Evolutionary conservation across 2,888 invertebrate species (phyloP).

Genomic region (Mythimna lalbum): DNA sequence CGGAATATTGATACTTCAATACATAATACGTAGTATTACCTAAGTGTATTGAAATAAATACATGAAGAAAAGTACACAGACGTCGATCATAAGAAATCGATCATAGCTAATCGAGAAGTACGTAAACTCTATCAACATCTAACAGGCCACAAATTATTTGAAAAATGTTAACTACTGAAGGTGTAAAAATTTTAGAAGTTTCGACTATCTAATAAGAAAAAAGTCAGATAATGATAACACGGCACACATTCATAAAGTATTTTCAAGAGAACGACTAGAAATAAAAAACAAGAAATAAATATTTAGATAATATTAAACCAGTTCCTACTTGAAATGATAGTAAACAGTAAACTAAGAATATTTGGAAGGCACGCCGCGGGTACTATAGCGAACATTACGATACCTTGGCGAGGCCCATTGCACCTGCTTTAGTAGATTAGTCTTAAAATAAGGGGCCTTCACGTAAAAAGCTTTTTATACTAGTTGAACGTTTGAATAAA

Average conservation of each 20-base stretch:
- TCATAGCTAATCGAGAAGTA: not conserved
- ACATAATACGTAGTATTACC: not conserved
- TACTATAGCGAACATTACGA: constrained; percentile 46
- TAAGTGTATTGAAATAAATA: constrained; percentile 2
- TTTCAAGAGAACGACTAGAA: constrained; percentile 4
- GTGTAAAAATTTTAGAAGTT: not conserved
- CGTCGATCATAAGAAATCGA: not conserved
- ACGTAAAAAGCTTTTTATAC: constrained; percentile 65
- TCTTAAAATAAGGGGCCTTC: constrained; percentile 62
- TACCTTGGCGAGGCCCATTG: constrained; percentile 45
- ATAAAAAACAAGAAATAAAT: constrained; percentile 18
- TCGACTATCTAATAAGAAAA: not conserved
- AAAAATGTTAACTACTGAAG: not conserved
- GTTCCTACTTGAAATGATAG: constrained; percentile 4
- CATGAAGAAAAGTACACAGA: not conserved
- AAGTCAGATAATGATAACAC: not conserved
- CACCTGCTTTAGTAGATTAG: constrained; percentile 67
- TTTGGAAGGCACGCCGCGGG: constrained; percentile 9
- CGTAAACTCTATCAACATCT: not conserved
- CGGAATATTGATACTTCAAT: constrained; percentile 22
- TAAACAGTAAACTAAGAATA: constrained; percentile 13
- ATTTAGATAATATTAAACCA: constrained; percentile 18
- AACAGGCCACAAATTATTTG: not conserved
- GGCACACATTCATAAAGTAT: not conserved
- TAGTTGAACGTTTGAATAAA: constrained; percentile 66